Conservation (phyloP, 2,888 invertebrate genomes). For the Sylvicola cinctus region DNA sequence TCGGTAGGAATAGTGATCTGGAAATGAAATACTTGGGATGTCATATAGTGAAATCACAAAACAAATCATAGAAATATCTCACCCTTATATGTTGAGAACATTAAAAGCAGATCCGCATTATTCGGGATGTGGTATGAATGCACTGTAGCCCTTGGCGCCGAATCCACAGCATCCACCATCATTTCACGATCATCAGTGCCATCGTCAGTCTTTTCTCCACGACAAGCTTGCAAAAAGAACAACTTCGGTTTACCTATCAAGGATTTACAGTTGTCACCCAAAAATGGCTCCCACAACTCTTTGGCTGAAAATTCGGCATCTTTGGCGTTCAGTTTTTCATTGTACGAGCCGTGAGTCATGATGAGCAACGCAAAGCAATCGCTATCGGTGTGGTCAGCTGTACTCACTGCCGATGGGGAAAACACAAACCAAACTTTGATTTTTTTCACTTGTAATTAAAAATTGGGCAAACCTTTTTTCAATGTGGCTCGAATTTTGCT, state of each 20-base stretch:
- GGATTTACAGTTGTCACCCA: constrained; percentile 32
- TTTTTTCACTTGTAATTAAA: no score
- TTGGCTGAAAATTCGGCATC: constrained; percentile 35
- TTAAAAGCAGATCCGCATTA: constrained; percentile 46
- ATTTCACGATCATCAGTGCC: no score
- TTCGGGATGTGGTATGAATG: constrained; percentile 36
- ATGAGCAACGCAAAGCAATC: no score
- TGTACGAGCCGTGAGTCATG: no score
- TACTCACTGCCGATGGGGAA: no score
- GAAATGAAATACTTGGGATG: no score
- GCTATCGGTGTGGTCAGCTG: no score
- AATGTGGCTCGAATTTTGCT: no score
- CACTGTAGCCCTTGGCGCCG: constrained; percentile 6
- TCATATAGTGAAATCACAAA: no score
- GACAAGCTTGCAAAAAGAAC: constrained; percentile 45
- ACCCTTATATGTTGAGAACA: constrained; percentile 53
- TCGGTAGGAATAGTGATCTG: constrained; percentile 34
- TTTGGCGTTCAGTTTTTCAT: constrained; percentile 23
- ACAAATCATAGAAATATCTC: not conserved
- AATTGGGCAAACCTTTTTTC: no score
- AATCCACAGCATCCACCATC: constrained; percentile 6
- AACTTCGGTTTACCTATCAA: constrained; percentile 49
- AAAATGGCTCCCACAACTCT: constrained; percentile 36
- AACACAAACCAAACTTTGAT: no score
- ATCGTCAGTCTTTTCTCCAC: constrained; percentile 34